phyloP scores from a whole-genome alignment of 2,113 vertebrate species.

The Psilopsiagon aurifrons region DNA sequence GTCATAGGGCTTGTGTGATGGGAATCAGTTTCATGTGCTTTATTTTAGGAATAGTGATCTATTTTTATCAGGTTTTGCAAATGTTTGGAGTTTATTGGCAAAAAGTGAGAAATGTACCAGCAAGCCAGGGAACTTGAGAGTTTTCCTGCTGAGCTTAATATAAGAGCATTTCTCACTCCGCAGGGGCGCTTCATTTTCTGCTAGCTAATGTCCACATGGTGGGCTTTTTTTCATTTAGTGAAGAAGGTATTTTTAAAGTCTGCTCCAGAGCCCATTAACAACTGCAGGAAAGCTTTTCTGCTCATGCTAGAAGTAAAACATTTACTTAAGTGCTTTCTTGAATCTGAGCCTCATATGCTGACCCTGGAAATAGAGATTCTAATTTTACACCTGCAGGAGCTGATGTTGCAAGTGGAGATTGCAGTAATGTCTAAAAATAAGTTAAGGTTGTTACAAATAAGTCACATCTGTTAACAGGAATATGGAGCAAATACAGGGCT shows the following conservation, averaged over 20 bases:
- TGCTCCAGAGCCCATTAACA: neutral
- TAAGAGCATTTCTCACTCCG: constrained; percentile 29
- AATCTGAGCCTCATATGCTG: neutral
- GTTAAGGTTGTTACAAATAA: neutral
- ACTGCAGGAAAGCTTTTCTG: neutral
- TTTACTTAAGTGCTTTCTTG: neutral
- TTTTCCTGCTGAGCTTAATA: constrained; percentile 53
- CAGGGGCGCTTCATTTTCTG: constrained; percentile 24
- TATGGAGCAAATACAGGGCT: neutral
- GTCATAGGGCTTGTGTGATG: neutral
- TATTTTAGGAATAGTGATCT: neutral
- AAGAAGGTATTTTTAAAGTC: constrained; percentile 15
- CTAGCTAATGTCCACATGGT: constrained; percentile 23
- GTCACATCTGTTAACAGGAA: neutral
- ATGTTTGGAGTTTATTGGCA: constrained; percentile 1
- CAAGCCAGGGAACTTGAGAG: neutral
- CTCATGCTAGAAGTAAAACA: neutral
- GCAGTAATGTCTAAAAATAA: neutral
- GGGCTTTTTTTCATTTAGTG: neutral
- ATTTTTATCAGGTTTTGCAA: neutral
- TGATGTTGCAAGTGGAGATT: neutral
- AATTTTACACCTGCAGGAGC: neutral
- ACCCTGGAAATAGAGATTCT: neutral
- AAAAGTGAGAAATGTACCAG: constrained; percentile 11
- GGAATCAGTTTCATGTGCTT: neutral